phyloP scores from a whole-genome alignment of 2,888 invertebrate genomes.

The Ennomos fuscantarius region DNA sequence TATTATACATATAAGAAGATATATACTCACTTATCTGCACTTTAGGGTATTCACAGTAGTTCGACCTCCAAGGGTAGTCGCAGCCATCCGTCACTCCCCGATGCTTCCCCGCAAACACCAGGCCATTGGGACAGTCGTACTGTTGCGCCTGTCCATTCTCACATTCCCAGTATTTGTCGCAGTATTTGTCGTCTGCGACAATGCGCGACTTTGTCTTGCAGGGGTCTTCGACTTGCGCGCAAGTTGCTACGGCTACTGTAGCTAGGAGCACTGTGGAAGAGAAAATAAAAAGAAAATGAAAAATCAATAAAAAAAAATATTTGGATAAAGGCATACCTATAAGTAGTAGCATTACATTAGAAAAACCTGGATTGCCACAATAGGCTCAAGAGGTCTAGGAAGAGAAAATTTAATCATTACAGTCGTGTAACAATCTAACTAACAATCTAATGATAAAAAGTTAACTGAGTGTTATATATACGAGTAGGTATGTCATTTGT shows the following conservation, averaged over 20 bases:
- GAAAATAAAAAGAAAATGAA: too few relatives aligned
- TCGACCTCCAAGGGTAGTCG: constrained; percentile 95
- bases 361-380: too few relatives aligned
- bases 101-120: constrained; percentile 95
- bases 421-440: too few relatives aligned
- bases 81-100: constrained; percentile 95
- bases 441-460: too few relatives aligned
- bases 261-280: constrained; percentile 62
- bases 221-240: constrained; percentile 88
- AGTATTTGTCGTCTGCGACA: constrained; percentile 91
- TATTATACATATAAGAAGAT: too few relatives aligned
- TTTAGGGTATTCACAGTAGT: constrained; percentile 90
- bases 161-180: constrained; percentile 94
- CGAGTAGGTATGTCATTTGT: too few relatives aligned
- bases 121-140: constrained; percentile 95
- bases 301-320: too few relatives aligned
- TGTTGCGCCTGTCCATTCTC: constrained; percentile 92
- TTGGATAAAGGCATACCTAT: too few relatives aligned
- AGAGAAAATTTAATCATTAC: constrained; percentile 7
- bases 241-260: constrained; percentile 54
- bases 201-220: constrained; percentile 92
- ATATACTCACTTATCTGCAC: constrained; percentile 88
- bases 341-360: too few relatives aligned
- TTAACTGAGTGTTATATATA: too few relatives aligned
- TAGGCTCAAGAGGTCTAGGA: too few relatives aligned